Percentiles rank a stretch among this genome's conserved stretches.
Evolutionary conservation across 2,797 vertebrate species (phyloP).

Genomic region (Amazona ochrocephala): DNA sequence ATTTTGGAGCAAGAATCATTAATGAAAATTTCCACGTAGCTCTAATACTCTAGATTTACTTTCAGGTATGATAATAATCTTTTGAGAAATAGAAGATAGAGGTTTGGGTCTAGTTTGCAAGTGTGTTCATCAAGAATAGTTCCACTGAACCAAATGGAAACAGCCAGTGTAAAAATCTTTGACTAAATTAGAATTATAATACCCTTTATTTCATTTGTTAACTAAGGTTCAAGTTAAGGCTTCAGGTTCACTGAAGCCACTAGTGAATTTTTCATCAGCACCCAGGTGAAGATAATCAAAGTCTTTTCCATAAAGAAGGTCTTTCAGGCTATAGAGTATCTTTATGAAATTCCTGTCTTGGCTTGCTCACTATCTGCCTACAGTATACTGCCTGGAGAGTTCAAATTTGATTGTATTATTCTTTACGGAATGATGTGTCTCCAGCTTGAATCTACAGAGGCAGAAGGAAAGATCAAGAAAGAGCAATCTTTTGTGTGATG

Average conservation of each 20-base stretch:
- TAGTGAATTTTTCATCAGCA: neutral
- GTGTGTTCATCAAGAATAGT: neutral
- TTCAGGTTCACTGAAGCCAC: neutral
- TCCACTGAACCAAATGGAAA: neutral
- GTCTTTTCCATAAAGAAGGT: neutral
- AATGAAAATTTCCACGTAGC: neutral
- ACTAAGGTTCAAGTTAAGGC: neutral
- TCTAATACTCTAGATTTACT: neutral
- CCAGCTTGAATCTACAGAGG: neutral
- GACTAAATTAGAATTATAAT: neutral
- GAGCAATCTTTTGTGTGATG: neutral
- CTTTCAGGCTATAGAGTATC: neutral
- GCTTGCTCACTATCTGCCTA: neutral
- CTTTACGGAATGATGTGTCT: neutral
- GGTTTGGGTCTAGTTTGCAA: neutral
- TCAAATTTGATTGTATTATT: neutral
- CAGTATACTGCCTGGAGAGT: neutral
- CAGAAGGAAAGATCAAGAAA: neutral
- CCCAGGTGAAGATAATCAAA: neutral
- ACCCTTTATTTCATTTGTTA: neutral
- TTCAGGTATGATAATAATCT: neutral
- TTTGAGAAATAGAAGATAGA: neutral
- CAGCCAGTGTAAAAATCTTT: neutral
- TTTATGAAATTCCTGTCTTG: neutral
- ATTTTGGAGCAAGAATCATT: neutral